Evolutionary conservation across 2,113 vertebrate species (phyloP).

Genomic region (Peromyscus polionotus): DNA sequence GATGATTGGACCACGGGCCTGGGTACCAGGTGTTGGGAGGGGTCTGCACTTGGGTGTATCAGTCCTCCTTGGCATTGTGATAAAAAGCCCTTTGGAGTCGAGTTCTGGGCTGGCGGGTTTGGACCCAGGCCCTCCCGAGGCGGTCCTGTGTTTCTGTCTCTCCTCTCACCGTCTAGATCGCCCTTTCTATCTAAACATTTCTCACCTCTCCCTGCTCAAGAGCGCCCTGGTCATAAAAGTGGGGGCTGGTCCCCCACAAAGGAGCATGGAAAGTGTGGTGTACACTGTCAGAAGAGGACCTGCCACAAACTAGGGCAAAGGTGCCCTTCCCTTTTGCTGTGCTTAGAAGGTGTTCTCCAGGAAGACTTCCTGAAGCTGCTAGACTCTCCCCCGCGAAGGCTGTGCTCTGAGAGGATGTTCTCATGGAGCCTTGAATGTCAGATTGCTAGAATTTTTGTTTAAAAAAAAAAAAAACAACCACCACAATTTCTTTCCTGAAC

Average conservation of each 20-base stretch:
- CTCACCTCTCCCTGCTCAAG: too few relatives aligned
- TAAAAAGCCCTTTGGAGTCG: too few relatives aligned
- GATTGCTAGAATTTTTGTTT: slow-evolving; percentile 15
- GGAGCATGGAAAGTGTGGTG: not conserved
- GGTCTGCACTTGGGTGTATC: too few relatives aligned
- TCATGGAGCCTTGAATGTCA: not conserved
- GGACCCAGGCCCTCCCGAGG: too few relatives aligned
- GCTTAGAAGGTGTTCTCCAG: not conserved
- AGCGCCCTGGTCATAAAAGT: too few relatives aligned
- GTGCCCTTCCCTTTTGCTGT: not conserved
- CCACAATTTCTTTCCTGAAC: not conserved
- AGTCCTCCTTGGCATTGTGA: too few relatives aligned
- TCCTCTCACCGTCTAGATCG: too few relatives aligned
- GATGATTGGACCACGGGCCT: too few relatives aligned
- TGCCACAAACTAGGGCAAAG: not conserved
- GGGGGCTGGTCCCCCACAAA: not conserved
- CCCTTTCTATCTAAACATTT: too few relatives aligned
- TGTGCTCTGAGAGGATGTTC: not conserved
- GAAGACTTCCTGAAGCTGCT: not conserved
- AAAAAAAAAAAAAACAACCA: not conserved
- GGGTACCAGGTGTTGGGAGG: too few relatives aligned
- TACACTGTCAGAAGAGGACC: not conserved
- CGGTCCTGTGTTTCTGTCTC: too few relatives aligned
- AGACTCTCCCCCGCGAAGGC: not conserved
- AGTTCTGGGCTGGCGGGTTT: too few relatives aligned